phyloP scores from a whole-genome alignment of 2,113 vertebrate species.

The Sigmodon hispidus region DNA sequence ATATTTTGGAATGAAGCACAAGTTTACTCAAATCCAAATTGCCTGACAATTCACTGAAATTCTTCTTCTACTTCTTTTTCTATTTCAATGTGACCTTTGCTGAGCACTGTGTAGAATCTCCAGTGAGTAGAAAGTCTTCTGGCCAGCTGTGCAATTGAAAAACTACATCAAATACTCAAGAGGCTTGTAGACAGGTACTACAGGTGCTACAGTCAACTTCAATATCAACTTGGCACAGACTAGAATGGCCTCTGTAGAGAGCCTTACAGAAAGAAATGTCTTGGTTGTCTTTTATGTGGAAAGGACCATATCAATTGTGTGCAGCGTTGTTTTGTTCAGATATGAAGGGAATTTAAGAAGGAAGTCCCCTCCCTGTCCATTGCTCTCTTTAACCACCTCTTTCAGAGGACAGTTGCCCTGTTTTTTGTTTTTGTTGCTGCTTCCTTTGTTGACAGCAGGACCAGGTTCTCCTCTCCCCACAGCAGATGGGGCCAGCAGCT shows the following conservation, averaged over 20 bases:
- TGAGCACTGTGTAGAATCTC: background rate
- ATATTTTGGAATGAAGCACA: background rate
- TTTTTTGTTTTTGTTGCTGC: background rate
- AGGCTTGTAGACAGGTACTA: background rate
- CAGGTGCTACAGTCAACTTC: background rate
- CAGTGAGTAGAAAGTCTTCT: background rate
- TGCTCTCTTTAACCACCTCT: background rate
- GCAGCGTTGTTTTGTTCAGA: background rate
- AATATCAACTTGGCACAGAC: fast-evolving
- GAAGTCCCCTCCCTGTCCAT: background rate
- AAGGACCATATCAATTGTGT: background rate
- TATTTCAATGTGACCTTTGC: background rate
- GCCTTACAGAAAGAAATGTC: background rate
- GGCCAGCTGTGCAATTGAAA: background rate
- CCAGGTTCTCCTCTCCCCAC: background rate
- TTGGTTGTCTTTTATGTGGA: background rate
- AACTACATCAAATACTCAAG: background rate
- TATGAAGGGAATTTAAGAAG: background rate
- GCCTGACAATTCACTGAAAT: background rate
- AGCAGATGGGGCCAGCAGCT: background rate
- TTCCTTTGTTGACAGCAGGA: background rate
- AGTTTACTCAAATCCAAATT: background rate
- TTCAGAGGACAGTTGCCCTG: background rate
- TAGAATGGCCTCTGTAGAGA: background rate
- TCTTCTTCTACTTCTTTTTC: constrained; percentile 4